phyloP scores from a whole-genome alignment of 2,797 vertebrate genomes.

The Momotus momota region DNA sequence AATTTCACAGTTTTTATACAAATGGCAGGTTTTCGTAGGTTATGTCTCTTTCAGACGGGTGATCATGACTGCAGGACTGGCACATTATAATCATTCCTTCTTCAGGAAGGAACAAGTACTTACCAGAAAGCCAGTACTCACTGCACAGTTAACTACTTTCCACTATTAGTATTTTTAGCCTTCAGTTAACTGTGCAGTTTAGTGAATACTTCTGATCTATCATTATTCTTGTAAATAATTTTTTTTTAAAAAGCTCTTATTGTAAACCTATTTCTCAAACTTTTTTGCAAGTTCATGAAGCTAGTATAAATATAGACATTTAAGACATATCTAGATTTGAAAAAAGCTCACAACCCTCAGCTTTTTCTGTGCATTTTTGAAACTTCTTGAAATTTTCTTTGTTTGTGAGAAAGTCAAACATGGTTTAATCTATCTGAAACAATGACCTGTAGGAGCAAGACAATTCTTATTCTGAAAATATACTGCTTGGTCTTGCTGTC shows the following conservation, averaged over 20 bases:
- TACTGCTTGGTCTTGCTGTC: constrained; percentile 26
- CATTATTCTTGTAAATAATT: neutral
- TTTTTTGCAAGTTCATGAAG: neutral
- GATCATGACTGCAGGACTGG: neutral
- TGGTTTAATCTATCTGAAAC: neutral
- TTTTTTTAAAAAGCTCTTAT: neutral
- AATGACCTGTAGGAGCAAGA: constrained; percentile 6
- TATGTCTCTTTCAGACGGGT: neutral
- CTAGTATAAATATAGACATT: neutral
- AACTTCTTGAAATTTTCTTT: neutral
- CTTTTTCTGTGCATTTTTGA: neutral
- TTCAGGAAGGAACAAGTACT: neutral
- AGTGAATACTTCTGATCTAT: neutral
- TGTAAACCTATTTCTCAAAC: neutral
- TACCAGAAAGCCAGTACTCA: neutral
- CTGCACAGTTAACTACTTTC: neutral
- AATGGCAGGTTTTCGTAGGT: neutral
- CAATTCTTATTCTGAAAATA: constrained; percentile 13
- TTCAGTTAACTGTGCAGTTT: neutral
- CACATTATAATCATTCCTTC: neutral
- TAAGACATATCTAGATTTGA: neutral
- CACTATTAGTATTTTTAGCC: neutral
- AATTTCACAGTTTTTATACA: neutral
- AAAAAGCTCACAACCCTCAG: neutral
- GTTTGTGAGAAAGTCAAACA: neutral